A percentile compares a stretch with the other conserved stretches of the same genome.
Conservation (phyloP, 2,888 invertebrate species). For the Ommatoiulus sabulosus region DNA sequence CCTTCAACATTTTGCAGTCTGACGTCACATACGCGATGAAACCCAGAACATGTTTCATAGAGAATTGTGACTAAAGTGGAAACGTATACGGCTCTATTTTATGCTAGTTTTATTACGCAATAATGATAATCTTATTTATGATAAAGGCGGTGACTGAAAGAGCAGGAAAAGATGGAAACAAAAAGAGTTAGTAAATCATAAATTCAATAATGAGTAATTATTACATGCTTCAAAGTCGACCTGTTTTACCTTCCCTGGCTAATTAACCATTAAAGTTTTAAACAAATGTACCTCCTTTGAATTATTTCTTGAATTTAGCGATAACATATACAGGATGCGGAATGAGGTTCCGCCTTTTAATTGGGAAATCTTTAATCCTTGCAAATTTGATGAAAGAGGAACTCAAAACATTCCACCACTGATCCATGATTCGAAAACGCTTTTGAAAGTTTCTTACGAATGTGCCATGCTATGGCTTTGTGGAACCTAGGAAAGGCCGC, state of each 20-base stretch:
- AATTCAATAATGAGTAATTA: slow-evolving; percentile 17
- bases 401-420: too few relatives aligned
- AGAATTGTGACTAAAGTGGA: neutral
- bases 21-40: neutral
- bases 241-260: neutral
- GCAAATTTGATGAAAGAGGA: too few relatives aligned
- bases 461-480: neutral
- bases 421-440: too few relatives aligned
- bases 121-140: slow-evolving; percentile 2
- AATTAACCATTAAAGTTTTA: neutral
- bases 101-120: neutral
- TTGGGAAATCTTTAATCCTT: too few relatives aligned
- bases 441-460: too few relatives aligned
- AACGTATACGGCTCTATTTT: neutral
- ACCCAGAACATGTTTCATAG: neutral
- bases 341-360: too few relatives aligned
- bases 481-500: neutral
- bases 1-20: neutral
- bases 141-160: slow-evolving; percentile 9
- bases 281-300: neutral
- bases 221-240: neutral
- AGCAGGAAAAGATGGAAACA: neutral
- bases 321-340: neutral
- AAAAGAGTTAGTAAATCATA: neutral
- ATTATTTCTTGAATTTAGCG: neutral